Base-by-base conservation (phyloP, 2,888 invertebrate genomes). In the Cremastinae sp. region DNA sequence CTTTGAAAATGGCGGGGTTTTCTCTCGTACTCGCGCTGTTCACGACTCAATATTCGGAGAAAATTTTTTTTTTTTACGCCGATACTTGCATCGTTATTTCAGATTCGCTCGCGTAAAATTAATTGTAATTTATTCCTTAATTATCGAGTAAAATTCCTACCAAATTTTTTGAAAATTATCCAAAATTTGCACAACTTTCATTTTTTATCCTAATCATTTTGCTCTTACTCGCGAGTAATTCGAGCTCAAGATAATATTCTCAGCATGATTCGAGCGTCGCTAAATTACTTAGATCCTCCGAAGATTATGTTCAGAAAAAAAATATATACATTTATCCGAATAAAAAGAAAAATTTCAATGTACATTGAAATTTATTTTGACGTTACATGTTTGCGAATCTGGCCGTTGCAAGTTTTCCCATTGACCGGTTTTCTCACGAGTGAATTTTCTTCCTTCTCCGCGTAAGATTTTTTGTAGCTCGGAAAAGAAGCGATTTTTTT, bases 1-100 rank as follows among this genome's bases (percentile, higher is more conserved):
- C 85, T 88, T 88, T 86, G 87, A 87, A 88, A 88, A 87, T 88
- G 88, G 87, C 88, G 87, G 88, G 87, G 64, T 47, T 69, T 74
- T 71, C 47, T 56, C 34, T 56, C 61, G 34, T 22, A 8, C 56
- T 36, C 56, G 18, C 56, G 56, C 36, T 38, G 7, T 8, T 38
- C 0, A 10, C 16, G 14, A 14, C 36, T 56, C 1, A n/a, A 18
- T 41, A 18, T 38, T 18, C 38, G 5, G 2, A 9, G 0, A 3
- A 38, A 20, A 56, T 10, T 16, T 16, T 38, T 7, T 10, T 4
- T 56, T 0, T 2, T 51, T 10, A 9, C 9, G 2, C 18, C 7
- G 1, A 1, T 16, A 9, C 1, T 10, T 7, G 12, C 16, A 7
- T 36, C 0, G 7, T 18, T 38, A 36, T 36, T 56, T 20, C 10